Base-by-base conservation (phyloP, 2,113 vertebrate genomes). In the Oreochromis aureus region DNA sequence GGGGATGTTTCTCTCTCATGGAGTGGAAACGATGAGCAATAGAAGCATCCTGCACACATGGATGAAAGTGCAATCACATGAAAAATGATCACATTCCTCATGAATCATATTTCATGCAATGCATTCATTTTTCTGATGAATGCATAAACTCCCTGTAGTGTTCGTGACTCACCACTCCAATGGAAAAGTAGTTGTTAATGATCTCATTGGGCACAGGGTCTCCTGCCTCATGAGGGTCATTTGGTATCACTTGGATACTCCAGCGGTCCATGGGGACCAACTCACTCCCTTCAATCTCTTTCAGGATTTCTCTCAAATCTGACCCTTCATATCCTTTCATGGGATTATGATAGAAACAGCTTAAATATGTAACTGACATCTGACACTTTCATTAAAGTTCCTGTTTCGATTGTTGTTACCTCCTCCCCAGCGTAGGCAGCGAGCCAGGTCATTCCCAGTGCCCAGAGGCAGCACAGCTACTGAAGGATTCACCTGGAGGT, bases 111-210 rank as follows among this genome's bases (percentile, higher is more conserved):
- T 81, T 69, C 3, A 53, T 10, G 18, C 5, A 69, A 22, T 19
- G 6, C 16, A n/a, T 48, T 90, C 39, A 55, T 1, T 4, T 54
- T 3, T 58, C 51, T 80, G 11, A 78, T 19, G 15, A 56, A 24
- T 63, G 24, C 46, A 34, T 4, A 51, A 76, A 51, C 19, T 84
- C 24, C 30, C 34, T 30, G 73, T 27, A 15, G 89, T 93, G 10
- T 41, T 13, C 48, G 51, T 90, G 61, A 93, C 97, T 95, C 94
- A 98, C 98, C 97, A 98, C 98, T 78, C 98, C 98, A 5, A 98
- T 96, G 83, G 98, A 98, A 95, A 98, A 98, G 93, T 98, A 98
- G 96, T 98, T 98, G 93, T 98, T 98, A 93, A 98, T 97, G 93
- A 98, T 98, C 18, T 97, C 96, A 56, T 97, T 97, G 56, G 98